These are phyloP conservation scores for Pygathrix nemaeus DNA, from an alignment of 2,113 vertebrate genomes.

Conservation along the genomic window DNA sequence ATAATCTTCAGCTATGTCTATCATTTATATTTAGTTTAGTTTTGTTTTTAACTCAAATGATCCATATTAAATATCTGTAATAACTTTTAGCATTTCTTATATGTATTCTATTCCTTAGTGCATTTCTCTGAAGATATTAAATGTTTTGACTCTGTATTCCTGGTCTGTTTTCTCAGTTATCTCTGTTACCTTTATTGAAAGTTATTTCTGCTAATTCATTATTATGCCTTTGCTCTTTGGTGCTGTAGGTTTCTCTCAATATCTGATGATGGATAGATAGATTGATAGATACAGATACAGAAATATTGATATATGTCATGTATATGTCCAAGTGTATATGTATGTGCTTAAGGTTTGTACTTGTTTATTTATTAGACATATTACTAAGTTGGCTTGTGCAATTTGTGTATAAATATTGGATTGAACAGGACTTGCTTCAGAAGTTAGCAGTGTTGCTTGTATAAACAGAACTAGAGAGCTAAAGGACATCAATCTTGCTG, in stretches of 20 bases:
- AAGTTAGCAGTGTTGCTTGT: background rate
- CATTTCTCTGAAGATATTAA: background rate
- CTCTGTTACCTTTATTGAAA: background rate
- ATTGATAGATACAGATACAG: background rate
- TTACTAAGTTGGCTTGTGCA: background rate
- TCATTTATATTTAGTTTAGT: background rate
- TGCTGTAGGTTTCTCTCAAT: background rate
- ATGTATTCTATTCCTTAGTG: background rate
- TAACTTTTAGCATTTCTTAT: background rate
- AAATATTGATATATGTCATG: background rate
- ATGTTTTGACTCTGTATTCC: background rate
- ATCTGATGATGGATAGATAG: background rate
- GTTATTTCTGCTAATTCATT: background rate
- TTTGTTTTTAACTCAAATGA: background rate
- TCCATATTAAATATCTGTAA: background rate
- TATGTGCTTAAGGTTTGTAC: background rate
- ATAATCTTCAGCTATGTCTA: background rate
- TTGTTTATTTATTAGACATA: background rate
- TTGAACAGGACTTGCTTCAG: background rate
- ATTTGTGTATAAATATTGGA: background rate
- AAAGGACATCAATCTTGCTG: background rate
- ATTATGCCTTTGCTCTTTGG: background rate
- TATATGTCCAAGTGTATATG: background rate
- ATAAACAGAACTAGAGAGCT: background rate
- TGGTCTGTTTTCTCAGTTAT: background rate